Base-by-base conservation (phyloP, 2,113 vertebrate genomes). In the Emydura subglobosa region DNA sequence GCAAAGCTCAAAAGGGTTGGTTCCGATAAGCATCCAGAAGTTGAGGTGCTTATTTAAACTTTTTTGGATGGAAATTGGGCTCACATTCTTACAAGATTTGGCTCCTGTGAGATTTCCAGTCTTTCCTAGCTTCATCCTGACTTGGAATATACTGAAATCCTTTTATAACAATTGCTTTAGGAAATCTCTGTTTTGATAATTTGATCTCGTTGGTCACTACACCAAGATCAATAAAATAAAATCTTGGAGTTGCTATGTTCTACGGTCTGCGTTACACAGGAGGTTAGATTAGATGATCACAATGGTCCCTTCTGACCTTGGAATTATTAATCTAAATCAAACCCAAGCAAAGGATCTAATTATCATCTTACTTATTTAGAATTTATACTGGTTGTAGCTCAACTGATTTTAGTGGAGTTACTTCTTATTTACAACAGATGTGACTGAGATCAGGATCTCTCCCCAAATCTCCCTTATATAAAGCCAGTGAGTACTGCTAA, bases 401-500 rank as follows among this genome's bases (percentile, higher is more conserved):
- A 0, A 1, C 25, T 80, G 59, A 24, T 19, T 92, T 92, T 34
- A 83, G 6, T 94, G 53, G 53, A 90, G n/a, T 6, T 42, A 51
- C 53, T 87, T 44, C 22, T 87, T 57, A 82, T 95, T 83, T 92
- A 54, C 42, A 68, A 47, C 17, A n/a, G 51, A 6, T 39, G 42
- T 91, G 81, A 79, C 49, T 51, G 31, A 76, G 55, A 90, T 83
- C 72, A 96, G 84, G 53, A 91, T 72, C 93, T 50, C 55, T 49
- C 1, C 10, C 49, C 29, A 11, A 85, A 1, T 92, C 61, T 93
- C 81, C 87, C 79, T 27, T 54, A 83, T 76, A 16, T 68, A 92
- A 96, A 87, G 95, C 78, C 44, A 91, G 80, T 87, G 92, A 93
- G 94, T 31, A 89, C 96, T 92, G 89, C 57, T 89, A 96, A 96